Percentiles rank a stretch among this genome's conserved stretches.
Evolutionary conservation across 2,888 invertebrate species (phyloP).

Genomic region (Cephonodes hylas): DNA sequence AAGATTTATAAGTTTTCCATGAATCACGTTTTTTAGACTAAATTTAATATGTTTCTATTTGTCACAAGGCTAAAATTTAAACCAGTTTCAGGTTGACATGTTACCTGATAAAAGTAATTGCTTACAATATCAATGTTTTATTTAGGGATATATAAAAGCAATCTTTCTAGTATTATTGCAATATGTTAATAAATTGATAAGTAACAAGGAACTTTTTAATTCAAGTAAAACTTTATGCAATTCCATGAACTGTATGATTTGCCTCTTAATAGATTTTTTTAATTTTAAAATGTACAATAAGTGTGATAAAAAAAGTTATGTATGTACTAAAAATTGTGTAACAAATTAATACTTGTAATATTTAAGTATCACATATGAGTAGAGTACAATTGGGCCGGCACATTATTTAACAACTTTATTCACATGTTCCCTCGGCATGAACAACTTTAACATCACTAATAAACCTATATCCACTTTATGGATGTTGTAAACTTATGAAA

Average conservation of each 20-base stretch:
- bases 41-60: background rate
- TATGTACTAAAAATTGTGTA: background rate
- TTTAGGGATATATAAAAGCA: no score
- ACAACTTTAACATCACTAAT: constrained; percentile 24
- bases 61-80: no score
- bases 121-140: no score
- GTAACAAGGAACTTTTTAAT: no score
- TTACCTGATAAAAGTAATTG: no score
- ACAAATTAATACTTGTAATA: background rate
- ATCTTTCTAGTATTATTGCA: no score
- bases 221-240: no score
- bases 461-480: constrained; percentile 28
- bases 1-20: no score
- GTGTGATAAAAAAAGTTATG: background rate
- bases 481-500: constrained; percentile 36
- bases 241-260: no score
- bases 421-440: constrained; percentile 28
- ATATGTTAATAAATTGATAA: no score
- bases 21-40: background rate
- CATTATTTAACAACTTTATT: constrained; percentile 28
- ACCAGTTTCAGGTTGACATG: no score
- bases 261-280: no score
- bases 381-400: constrained; percentile 18
- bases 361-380: background rate
- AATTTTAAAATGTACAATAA: background rate